Base-by-base conservation (phyloP, 1,140 invertebrate genomes). In the Drosophila setifemur region DNA sequence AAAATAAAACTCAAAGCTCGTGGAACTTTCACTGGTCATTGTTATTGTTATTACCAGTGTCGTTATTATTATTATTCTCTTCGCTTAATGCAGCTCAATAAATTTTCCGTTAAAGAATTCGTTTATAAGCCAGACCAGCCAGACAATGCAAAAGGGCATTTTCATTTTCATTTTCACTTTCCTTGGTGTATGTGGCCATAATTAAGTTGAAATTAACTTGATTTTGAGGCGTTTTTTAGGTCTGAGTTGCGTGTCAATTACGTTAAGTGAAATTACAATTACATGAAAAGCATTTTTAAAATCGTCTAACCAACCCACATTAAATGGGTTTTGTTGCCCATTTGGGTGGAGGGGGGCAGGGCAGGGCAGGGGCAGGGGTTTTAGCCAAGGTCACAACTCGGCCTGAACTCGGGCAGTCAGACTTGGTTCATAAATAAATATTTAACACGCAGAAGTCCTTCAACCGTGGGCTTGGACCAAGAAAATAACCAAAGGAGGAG, bases 191-290 rank as follows among this genome's bases (percentile, higher is more conserved):
- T 44, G 37, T 31, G 31, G 55, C 42, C 53, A 63, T 78, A 78
- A 82, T 85, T 70, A 78, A 64, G 73, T 54, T 69, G 43, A 55
- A 73, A 73, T 81, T 75, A 72, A 58, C 63, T 61, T 69, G 55
- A 55, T 68, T n/a, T 49, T 33, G 29, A 14, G 16, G 37, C 54
- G 19, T 57, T 67, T 75, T 40, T 60, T 55, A 39, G 49, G 48
- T 14, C 26, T 4, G 11, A 6, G 29, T 12, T 9, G 33, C 43
- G 45, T 67, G 60, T 68, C 81, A 85, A 85, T 85, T 86, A 85
- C 57, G 70, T 74, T 86, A 85, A 85, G 81, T 79, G 79, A 75
- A 86, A 86, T 73, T 64, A 39, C 73, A 83, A 82, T 73, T 63
- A 77, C 66, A 63, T 53, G 43, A 60, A 64, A 83, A 73, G 55